Evolutionary conservation across 2,797 vertebrate genomes (phyloP).

Genomic region (Molossus alvarezi): DNA sequence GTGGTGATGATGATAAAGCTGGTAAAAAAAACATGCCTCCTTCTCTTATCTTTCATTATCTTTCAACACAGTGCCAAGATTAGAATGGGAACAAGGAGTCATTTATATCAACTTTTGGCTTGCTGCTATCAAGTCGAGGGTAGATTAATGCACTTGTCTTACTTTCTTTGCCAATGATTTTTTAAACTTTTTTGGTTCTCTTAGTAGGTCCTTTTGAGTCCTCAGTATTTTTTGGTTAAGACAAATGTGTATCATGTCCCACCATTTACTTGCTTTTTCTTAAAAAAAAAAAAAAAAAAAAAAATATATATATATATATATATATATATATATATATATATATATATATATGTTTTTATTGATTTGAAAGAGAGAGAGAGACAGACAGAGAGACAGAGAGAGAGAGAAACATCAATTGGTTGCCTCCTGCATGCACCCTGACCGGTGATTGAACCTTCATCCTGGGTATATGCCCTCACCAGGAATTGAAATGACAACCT

Average conservation of each 20-base stretch:
- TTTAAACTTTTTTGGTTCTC: background rate
- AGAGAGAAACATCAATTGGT: background rate
- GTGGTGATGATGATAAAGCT: background rate
- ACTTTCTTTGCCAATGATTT: conserved; percentile 12
- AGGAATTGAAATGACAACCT: background rate
- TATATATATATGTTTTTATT: background rate
- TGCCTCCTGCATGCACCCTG: background rate
- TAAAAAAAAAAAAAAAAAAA: background rate
- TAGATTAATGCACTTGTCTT: conserved; percentile 4
- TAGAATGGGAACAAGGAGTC: background rate
- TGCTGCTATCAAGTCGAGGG: background rate
- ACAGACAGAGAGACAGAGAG: background rate
- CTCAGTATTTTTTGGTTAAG: conserved; percentile 41
- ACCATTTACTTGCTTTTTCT: background rate
- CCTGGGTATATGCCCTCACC: background rate
- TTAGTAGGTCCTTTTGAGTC: conserved; percentile 1
- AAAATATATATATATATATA: background rate
- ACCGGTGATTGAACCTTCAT: background rate
- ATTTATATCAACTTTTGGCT: conserved; percentile 1
- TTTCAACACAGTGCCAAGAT: conserved; percentile 4
- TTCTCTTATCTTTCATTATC: conserved; percentile 39
- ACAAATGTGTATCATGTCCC: background rate
- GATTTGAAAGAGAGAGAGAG: background rate
- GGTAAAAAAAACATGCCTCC: background rate
- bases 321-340: background rate